Percentiles rank a stretch among this genome's conserved stretches.
phyloP scores from a whole-genome alignment of 2,888 invertebrate species.

The Aphodius granarius region DNA sequence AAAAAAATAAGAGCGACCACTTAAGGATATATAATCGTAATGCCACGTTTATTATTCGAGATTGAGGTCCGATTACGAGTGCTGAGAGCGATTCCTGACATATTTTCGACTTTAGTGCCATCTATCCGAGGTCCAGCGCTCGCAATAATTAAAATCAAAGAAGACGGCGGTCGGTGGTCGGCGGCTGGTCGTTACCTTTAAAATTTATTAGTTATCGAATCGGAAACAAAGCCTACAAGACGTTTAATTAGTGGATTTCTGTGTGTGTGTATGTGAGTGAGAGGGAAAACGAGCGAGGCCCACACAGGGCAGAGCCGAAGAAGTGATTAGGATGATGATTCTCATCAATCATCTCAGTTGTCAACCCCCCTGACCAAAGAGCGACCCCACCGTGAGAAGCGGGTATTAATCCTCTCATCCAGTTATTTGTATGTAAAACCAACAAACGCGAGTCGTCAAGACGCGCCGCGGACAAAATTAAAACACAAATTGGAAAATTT shows the following conservation, averaged over 20 bases:
- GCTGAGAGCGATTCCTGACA: slow-evolving; percentile 31
- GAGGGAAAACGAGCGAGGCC: slow-evolving; percentile 9
- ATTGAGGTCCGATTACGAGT: slow-evolving; percentile 36
- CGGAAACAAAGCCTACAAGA: slow-evolving; percentile 21
- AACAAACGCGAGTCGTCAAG: slow-evolving; percentile 5
- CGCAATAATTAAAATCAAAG: neutral
- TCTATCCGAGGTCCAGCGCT: slow-evolving; percentile 37
- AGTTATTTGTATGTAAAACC: slow-evolving; percentile 17
- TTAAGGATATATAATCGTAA: slow-evolving; percentile 13
- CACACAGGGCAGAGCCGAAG: slow-evolving; percentile 25
- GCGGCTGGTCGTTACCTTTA: neutral
- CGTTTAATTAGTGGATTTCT: slow-evolving; percentile 31
- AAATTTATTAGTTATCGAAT: slow-evolving; percentile 18
- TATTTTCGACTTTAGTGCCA: slow-evolving; percentile 37
- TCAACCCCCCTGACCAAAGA: slow-evolving; percentile 22
- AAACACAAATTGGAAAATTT: neutral
- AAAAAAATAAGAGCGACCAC: slow-evolving; percentile 22
- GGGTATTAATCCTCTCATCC: slow-evolving; percentile 3
- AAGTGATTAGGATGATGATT: slow-evolving; percentile 30
- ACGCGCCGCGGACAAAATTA: neutral
- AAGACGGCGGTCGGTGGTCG: neutral
- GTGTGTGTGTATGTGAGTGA: slow-evolving; percentile 12
- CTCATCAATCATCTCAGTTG: slow-evolving; percentile 28
- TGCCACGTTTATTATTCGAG: slow-evolving; percentile 8
- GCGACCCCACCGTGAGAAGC: slow-evolving; percentile 5